Evolutionary conservation across 1,140 invertebrate genomes (phyloP), one percentile per base, ranked within the genome.

Genomic region (Lanistes nyassanus): DNA sequence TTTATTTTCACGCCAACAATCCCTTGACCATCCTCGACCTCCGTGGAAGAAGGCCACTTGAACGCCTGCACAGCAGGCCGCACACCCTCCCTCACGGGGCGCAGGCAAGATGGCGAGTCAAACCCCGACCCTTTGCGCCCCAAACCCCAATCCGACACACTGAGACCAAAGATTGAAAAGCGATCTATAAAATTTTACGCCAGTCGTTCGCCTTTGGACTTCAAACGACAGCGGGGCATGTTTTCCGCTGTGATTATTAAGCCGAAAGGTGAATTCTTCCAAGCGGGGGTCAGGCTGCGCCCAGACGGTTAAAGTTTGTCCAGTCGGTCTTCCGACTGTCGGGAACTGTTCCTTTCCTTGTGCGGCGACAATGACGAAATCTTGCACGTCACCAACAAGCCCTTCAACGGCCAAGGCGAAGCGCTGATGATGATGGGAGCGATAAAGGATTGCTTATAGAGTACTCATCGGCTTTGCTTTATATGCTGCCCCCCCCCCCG

Each of bases 181-280:
- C 1, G 26, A 19, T 26, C 62, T 23, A 67, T 67, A 67, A 67
- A 67, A 23, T 31, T 67, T 67, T 67, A 67, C 65, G 65, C n/a
- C 65, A n/a, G 9, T 42, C 65, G n/a, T 67, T 67, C 36, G 26
- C 36, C 42, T 47, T 42, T 39, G 42, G 23, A 67, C 65, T 39
- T 67, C 65, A 67, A 67, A 67, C 65, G 65, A n/a, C 34, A 26
- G 34, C 36, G 36, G 13, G 65, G 9, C 36, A n/a, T 39, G 39
- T 67, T 67, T 31, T 67, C 36, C 36, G 23, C 65, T 37, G 19
- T 67, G 65, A 67, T 67, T 67, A 67, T 37, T 13, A 39, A 23
- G 23, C 56, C 42, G 19, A 6, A 47, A 1, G 65, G 3, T 5
- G 13, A 29, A 5, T 23, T 6, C n/a, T n/a, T 37, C 19, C 9